Evolutionary conservation across 2,113 vertebrate species (phyloP), one percentile per base, ranked within the genome.

Genomic region (Macquaria australasica): DNA sequence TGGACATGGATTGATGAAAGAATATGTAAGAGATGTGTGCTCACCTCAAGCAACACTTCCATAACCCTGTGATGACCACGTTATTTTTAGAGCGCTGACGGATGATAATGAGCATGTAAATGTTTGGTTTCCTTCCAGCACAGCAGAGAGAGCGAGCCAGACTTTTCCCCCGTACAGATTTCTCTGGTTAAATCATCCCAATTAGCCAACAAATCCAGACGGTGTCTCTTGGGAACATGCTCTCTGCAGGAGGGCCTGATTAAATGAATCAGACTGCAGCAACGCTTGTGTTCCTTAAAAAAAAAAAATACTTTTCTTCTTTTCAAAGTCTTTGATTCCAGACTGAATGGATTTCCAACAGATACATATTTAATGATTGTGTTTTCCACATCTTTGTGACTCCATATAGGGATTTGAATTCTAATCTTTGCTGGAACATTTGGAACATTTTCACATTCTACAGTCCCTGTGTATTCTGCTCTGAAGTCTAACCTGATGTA

Each of bases 121-220:
- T 92, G 87, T 92, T 90, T 89, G 81, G 75, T 90, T 92, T 93
- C 64, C 80, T 86, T 83, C 85, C 85, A 91, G 85, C 79, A 62
- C 79, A 60, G 88, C 72, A 86, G 64, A 77, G 62, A 78, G 55
- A 78, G 76, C 37, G 62, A 88, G 74, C 59, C 73, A 73, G 45
- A 68, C 56, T 51, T 48, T 39, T 55, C 48, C 55, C 77, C 70
- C 15, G 9, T 34, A 74, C 75, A 85, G 28, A 87, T 81, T 87
- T 89, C 83, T 80, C 73, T 83, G 89, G 88, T 92, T 90, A 92
- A 95, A 94, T 92, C 87, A 77, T 84, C 88, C 87, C 91, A 94
- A 94, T 94, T 94, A 93, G 93, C 90, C 85, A 88, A 85, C 87
- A 91, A 89, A 92, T 87, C 90, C 86, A 92, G 84, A 90, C 90